Conservation (phyloP, 2,888 invertebrate species). For the Pollenia angustigena region DNA sequence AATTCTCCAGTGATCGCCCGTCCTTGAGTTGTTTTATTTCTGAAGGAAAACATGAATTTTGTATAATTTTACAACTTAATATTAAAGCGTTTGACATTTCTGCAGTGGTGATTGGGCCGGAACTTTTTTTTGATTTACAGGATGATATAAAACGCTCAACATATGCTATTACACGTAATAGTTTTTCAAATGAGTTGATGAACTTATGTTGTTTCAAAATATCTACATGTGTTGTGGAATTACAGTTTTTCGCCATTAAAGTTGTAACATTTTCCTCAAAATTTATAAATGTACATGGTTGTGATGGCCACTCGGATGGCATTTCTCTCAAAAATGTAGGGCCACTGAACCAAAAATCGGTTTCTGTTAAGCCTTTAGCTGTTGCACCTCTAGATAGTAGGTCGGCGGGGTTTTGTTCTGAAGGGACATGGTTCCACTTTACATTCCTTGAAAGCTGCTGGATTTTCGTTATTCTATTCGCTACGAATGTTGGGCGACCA, state of each 20-base stretch:
- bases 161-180: neutral
- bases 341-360: slow-evolving; percentile 29
- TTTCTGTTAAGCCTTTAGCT: slow-evolving; percentile 22
- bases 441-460: neutral
- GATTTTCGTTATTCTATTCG: slow-evolving; percentile 41
- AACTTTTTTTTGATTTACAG: too few species aligned
- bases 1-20: too few species aligned
- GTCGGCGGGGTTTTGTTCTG: slow-evolving; percentile 31
- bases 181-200: slow-evolving; percentile 6
- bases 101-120: too few species aligned
- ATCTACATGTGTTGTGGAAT: neutral
- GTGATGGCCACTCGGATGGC: neutral
- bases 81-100: too few species aligned
- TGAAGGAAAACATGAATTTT: too few species aligned
- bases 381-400: slow-evolving; percentile 19
- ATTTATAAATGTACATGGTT: neutral
- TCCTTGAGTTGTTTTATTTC: too few species aligned
- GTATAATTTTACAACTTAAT: too few species aligned
- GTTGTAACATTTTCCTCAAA: neutral
- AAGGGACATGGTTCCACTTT: slow-evolving; percentile 21
- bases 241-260: neutral
- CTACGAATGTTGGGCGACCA: slow-evolving; percentile 15
- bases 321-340: neutral
- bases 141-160: too few species aligned
- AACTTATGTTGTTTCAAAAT: slow-evolving; percentile 8